Percentiles rank a stretch among this genome's conserved stretches.
These are phyloP conservation scores for Anoura caudifer DNA, from an alignment of 2,113 vertebrate species.

Conservation along the genomic window DNA sequence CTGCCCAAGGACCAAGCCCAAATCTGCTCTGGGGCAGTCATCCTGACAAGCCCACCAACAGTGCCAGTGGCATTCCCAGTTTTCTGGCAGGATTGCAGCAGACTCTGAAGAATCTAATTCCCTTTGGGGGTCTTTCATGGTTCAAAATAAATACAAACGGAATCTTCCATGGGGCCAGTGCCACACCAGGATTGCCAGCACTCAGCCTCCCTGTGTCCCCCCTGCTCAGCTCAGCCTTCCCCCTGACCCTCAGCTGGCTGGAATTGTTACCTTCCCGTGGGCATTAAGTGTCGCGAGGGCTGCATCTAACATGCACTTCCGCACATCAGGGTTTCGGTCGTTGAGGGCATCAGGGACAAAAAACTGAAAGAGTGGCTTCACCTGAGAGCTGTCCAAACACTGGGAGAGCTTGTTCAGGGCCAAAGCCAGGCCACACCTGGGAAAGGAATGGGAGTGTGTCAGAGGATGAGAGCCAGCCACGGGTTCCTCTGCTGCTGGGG, in stretches of 20 bases:
- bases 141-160: not conserved
- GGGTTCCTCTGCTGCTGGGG: not conserved
- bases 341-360: conserved; percentile 98
- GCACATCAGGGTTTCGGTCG: conserved; percentile 93
- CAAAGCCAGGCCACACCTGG: conserved; percentile 95
- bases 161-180: not conserved
- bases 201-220: not conserved
- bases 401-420: conserved; percentile 94
- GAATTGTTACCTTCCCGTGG: conserved; percentile 91
- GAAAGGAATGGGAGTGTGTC: not conserved
- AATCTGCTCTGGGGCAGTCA: not conserved
- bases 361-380: conserved; percentile 97
- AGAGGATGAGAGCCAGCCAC: not conserved
- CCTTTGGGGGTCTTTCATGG: not conserved
- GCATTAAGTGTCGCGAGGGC: conserved; percentile 95
- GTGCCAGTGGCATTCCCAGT: not conserved
- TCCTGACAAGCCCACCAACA: not conserved
- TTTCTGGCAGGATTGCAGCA: not conserved
- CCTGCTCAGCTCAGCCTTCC: not conserved
- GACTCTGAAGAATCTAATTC: not conserved
- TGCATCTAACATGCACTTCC: conserved; percentile 96
- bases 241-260: not conserved
- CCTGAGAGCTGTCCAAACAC: conserved; percentile 91
- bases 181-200: not conserved
- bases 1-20: not conserved